phyloP scores from a whole-genome alignment of 30 jellyfish, hydroid and myxozoan genomes.

The Cassiopea andromeda region DNA sequence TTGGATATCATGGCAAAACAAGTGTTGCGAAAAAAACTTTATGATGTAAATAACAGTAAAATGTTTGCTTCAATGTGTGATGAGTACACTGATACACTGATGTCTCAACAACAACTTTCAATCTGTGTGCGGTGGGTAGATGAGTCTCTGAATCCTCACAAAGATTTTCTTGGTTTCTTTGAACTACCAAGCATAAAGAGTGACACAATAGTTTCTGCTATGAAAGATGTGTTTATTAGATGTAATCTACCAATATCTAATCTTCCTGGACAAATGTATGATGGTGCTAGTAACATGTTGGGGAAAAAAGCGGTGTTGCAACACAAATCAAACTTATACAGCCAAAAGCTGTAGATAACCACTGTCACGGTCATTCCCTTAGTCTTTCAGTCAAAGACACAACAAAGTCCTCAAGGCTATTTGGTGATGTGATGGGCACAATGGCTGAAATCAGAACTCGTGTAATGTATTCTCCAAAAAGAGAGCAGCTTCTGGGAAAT shows the following conservation, averaged over 20 bases:
- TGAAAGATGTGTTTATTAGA: neutral
- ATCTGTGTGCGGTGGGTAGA: conserved; percentile 72
- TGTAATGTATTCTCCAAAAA: conserved; percentile 20
- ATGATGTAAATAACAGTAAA: no score
- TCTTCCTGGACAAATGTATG: neutral
- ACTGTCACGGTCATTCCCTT: conserved; percentile 25
- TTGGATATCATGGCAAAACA: no score
- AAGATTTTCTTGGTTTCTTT: conserved; percentile 6
- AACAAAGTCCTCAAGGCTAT: conserved; percentile 31
- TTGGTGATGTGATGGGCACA: conserved; percentile 46
- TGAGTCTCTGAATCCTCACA: conserved; percentile 43
- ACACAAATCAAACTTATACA: conserved; percentile 22
- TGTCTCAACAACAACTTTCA: conserved; percentile 44
- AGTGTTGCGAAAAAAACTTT: no score
- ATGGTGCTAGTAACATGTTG: neutral
- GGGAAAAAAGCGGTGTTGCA: neutral
- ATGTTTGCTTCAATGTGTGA: neutral
- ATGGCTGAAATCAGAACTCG: conserved; percentile 26
- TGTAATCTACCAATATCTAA: neutral
- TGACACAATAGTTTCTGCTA: neutral
- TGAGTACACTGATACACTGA: conserved; percentile 31
- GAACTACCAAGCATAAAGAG: neutral
- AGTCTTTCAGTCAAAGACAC: conserved; percentile 56
- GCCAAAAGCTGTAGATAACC: conserved; percentile 63
- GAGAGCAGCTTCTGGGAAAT: neutral